phyloP scores from a whole-genome alignment of 1,140 invertebrate genomes.

The Sipha flava region DNA sequence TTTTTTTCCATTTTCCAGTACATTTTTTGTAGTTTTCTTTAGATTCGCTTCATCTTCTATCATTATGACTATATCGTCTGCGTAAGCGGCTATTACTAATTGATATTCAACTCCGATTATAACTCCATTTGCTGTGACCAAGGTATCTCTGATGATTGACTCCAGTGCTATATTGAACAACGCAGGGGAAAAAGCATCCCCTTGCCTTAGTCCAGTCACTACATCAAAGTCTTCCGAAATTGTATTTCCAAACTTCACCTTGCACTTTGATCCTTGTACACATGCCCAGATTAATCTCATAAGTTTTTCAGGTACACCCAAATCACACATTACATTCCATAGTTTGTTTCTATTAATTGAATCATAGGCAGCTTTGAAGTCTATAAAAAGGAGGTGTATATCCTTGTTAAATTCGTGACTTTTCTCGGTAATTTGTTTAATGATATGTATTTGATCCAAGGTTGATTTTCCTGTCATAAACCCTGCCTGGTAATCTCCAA shows the following conservation, averaged over 20 bases:
- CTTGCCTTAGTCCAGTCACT: neutral
- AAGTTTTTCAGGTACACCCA: neutral
- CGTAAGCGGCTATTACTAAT: no score
- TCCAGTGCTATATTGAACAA: no score
- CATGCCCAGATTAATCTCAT: neutral
- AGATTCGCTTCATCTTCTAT: no score
- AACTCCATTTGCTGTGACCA: no score
- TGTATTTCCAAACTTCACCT: neutral
- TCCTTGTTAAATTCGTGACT: conserved; percentile 1
- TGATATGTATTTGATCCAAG: neutral
- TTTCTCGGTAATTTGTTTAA: neutral
- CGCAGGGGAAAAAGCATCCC: no score
- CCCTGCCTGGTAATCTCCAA: conserved; percentile 15
- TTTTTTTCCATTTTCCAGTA: no score
- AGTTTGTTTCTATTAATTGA: neutral
- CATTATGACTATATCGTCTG: no score
- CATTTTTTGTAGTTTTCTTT: no score
- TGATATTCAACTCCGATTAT: no score
- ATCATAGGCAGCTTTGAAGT: conserved; percentile 2
- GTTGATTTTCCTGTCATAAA: neutral
- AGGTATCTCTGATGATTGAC: no score
- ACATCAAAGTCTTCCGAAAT: neutral
- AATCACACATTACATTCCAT: neutral
- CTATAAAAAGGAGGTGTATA: neutral
- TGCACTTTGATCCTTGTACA: neutral